These are phyloP conservation scores for Lasiurus cinereus DNA, from an alignment of 2,113 vertebrate genomes.

Conservation along the genomic window DNA sequence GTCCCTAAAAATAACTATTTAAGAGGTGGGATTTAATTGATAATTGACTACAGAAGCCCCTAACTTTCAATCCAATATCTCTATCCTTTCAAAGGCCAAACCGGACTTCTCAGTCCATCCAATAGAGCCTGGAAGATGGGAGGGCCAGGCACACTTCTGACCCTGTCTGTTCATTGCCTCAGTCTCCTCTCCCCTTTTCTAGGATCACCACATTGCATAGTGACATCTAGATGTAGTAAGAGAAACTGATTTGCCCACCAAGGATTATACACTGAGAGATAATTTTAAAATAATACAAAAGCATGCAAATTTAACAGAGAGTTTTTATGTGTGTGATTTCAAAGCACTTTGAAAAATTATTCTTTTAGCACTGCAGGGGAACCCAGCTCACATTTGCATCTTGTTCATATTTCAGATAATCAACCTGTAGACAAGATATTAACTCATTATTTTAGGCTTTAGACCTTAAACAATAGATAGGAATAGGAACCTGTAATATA, in stretches of 20 bases:
- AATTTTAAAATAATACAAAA: neutral
- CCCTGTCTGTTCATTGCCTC: neutral
- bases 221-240: neutral
- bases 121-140: neutral
- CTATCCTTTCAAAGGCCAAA: neutral
- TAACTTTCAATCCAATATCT: neutral
- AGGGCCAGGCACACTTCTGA: neutral
- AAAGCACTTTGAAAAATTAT: constrained; percentile 23
- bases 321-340: neutral
- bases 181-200: neutral
- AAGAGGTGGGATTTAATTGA: neutral
- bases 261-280: neutral
- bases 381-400: neutral
- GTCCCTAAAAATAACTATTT: neutral
- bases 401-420: neutral
- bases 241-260: neutral
- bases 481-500: neutral
- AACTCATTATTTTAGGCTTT: neutral
- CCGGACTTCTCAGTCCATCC: neutral
- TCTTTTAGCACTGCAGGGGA: neutral
- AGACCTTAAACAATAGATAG: neutral
- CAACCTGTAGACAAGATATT: neutral
- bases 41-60: neutral
- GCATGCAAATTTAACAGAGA: neutral
- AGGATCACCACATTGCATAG: neutral